phyloP scores from a whole-genome alignment of 2,113 vertebrate genomes.

The Aepyceros melampus region DNA sequence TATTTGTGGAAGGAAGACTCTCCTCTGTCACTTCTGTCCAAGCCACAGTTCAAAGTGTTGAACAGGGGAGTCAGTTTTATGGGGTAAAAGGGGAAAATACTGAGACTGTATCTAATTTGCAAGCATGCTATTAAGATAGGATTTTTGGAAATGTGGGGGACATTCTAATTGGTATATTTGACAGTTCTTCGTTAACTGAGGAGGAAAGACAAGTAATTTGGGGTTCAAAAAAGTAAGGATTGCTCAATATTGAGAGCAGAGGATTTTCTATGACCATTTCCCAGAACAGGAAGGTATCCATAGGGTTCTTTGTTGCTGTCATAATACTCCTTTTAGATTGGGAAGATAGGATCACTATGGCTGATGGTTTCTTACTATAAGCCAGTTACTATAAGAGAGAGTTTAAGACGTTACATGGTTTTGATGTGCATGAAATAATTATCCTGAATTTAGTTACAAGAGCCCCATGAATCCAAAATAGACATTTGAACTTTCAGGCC shows the following conservation, averaged over 20 bases:
- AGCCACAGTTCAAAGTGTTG: not conserved
- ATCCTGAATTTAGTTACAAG: not conserved
- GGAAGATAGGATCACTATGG: fast-evolving
- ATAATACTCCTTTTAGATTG: not conserved
- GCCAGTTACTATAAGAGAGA: not conserved
- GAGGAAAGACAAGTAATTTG: not conserved
- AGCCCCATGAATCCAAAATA: not conserved
- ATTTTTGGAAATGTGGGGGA: not conserved
- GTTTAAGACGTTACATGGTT: not conserved
- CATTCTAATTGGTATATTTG: not conserved
- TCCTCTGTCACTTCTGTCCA: not conserved
- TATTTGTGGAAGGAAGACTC: not conserved
- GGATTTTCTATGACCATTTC: not conserved
- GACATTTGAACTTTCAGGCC: not conserved
- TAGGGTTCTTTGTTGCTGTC: not conserved
- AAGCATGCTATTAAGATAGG: not conserved
- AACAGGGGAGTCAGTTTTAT: not conserved
- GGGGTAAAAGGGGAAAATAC: not conserved
- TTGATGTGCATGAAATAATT: not conserved
- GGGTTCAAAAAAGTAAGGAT: not conserved
- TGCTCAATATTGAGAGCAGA: not conserved
- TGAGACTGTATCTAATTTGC: not conserved
- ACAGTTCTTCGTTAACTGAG: not conserved
- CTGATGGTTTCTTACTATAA: not conserved
- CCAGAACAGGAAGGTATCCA: not conserved